These are phyloP conservation scores for Dendronephthya gigantea DNA, from an alignment of 64 coral and sea anemone species.

Conservation along the genomic window DNA sequence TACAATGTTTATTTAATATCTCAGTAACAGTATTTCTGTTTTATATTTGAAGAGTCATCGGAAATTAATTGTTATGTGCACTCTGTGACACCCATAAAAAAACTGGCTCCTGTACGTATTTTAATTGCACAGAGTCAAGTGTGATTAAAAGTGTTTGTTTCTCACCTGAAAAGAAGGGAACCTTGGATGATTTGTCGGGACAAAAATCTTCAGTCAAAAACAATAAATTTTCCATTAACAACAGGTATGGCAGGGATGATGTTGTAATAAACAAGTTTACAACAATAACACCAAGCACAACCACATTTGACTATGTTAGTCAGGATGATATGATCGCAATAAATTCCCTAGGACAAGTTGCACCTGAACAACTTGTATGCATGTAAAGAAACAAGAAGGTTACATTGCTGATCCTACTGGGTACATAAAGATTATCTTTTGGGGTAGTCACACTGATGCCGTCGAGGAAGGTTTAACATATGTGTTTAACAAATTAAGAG, in stretches of 20 bases:
- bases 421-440: constrained; percentile 57
- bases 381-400: constrained; percentile 68
- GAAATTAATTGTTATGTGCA: constrained; percentile 55
- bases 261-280: constrained; percentile 57
- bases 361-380: constrained; percentile 54
- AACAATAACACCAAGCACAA: constrained; percentile 50
- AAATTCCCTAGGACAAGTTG: constrained; percentile 44
- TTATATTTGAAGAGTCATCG: constrained; percentile 30
- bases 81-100: constrained; percentile 55
- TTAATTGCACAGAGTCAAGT: constrained; percentile 58
- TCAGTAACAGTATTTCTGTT: constrained; percentile 17
- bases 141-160: constrained; percentile 58
- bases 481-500: constrained; percentile 62
- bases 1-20: too few species aligned
- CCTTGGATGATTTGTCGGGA: constrained; percentile 39
- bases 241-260: constrained; percentile 54
- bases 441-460: constrained; percentile 58
- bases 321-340: constrained; percentile 56
- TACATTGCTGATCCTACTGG: constrained; percentile 62
- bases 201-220: constrained; percentile 54
- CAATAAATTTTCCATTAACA: constrained; percentile 42
- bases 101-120: constrained; percentile 36
- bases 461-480: constrained; percentile 27
- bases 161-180: constrained; percentile 50
- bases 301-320: constrained; percentile 42